Percentiles rank a stretch among this genome's conserved stretches.
phyloP scores from a whole-genome alignment of 2,888 invertebrate species.

The Dynastes tityus region DNA sequence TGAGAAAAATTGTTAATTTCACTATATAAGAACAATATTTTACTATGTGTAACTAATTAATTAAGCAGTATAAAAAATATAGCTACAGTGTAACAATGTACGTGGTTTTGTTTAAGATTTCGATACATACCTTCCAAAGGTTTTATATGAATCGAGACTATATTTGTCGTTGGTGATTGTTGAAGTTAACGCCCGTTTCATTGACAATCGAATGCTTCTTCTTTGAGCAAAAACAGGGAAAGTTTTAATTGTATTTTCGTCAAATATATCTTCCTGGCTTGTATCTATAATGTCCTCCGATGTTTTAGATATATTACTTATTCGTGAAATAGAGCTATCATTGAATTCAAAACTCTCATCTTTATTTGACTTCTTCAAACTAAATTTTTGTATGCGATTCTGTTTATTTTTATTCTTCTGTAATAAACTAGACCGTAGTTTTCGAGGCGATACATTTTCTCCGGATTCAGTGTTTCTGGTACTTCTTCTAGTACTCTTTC shows the following conservation, averaged over 20 bases:
- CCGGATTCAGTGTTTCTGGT: too few species aligned
- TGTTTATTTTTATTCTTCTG: background rate
- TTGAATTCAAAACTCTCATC: background rate
- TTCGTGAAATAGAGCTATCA: constrained; percentile 4
- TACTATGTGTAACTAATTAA: too few species aligned
- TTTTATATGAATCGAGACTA: background rate
- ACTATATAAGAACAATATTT: too few species aligned
- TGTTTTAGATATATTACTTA: background rate
- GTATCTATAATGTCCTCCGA: constrained; percentile 20
- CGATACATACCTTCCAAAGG: background rate
- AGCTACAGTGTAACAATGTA: too few species aligned
- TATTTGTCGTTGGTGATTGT: background rate
- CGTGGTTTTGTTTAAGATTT: too few species aligned
- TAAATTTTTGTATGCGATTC: constrained; percentile 10
- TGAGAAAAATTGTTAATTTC: too few species aligned
- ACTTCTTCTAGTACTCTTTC: too few species aligned
- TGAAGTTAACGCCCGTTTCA: constrained; percentile 1
- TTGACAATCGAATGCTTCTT: constrained; percentile 29
- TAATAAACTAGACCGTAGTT: background rate
- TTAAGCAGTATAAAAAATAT: too few species aligned
- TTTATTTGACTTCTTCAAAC: constrained; percentile 7
- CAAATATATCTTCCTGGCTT: constrained; percentile 21
- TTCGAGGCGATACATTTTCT: background rate
- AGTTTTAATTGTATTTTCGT: constrained; percentile 21
- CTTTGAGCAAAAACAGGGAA: constrained; percentile 28